These are phyloP conservation scores for Siniperca chuatsi DNA, from an alignment of 2,113 vertebrate genomes.

Conservation along the genomic window DNA sequence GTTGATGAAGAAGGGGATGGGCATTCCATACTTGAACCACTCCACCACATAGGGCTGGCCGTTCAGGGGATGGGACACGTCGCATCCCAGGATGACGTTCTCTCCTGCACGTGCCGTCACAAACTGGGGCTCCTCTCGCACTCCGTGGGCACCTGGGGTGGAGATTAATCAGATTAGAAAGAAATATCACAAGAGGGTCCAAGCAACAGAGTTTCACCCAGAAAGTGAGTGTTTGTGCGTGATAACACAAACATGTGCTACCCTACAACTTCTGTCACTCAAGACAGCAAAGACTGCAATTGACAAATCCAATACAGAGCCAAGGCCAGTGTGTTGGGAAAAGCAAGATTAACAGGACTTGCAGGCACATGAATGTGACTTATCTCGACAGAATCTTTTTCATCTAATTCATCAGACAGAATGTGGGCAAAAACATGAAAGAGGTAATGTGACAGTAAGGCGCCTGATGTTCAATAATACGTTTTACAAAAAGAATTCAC, in stretches of 20 bases:
- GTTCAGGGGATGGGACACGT: constrained; percentile 94
- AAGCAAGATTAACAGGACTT: constrained; percentile 36
- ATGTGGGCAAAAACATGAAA: constrained; percentile 30
- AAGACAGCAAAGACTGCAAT: constrained; percentile 8
- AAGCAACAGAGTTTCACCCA: not conserved
- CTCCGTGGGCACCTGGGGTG: constrained; percentile 90
- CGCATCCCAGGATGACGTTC: constrained; percentile 94
- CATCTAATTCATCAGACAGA: constrained; percentile 30
- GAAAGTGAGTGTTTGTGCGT: constrained; percentile 21
- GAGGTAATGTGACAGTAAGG: constrained; percentile 25
- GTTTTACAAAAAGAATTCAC: constrained; percentile 15
- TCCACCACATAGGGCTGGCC: constrained; percentile 99
- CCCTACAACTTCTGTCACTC: constrained; percentile 49
- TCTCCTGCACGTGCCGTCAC: constrained; percentile 97
- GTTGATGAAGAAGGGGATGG: constrained; percentile 99
- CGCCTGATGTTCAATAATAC: constrained; percentile 8
- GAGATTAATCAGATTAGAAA: not conserved
- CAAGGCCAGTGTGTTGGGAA: constrained; percentile 30
- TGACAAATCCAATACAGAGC: constrained; percentile 52
- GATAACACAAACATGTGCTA: constrained; percentile 47
- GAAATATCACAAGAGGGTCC: constrained; percentile 9
- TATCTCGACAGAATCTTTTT: constrained; percentile 35
- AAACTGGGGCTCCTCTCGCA: constrained; percentile 97
- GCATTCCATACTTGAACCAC: constrained; percentile 99
- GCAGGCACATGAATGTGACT: constrained; percentile 37